Evolutionary conservation across 2,888 invertebrate genomes (phyloP).

Genomic region (Stegana nigrithorax): DNA sequence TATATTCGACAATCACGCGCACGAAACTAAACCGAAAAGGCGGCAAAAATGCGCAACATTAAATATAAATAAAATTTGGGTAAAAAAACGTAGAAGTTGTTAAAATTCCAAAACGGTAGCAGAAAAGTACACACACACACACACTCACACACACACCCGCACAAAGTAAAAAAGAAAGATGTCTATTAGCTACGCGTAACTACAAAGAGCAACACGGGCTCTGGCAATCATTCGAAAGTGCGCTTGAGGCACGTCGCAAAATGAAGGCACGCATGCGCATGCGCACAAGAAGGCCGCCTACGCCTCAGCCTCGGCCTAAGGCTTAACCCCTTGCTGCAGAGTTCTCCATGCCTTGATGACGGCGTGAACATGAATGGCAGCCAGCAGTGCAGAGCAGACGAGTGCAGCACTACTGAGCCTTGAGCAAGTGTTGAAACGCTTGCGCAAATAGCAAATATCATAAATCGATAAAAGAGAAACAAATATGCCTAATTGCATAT

Average conservation of each 20-base stretch:
- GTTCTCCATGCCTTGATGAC: neutral
- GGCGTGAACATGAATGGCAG: neutral
- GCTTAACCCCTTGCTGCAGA: neutral
- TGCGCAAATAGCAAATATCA: neutral
- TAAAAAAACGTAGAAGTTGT: slow-evolving; percentile 9
- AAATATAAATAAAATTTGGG: slow-evolving; percentile 15
- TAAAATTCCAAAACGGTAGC: slow-evolving; percentile 16
- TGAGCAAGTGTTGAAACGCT: slow-evolving; percentile 21
- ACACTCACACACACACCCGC: neutral
- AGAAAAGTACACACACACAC: neutral
- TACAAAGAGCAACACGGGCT: too few species aligned
- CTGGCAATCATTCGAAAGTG: too few species aligned
- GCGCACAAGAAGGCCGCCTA: neutral
- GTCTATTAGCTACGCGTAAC: too few species aligned
- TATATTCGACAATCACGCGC: neutral
- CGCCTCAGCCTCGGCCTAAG: neutral
- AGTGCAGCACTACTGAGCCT: neutral
- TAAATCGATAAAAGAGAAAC: neutral
- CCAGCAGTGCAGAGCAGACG: neutral
- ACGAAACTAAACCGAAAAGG: neutral
- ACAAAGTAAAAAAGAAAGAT: neutral
- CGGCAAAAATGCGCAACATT: slow-evolving; percentile 13
- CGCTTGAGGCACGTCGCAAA: slow-evolving; percentile 41
- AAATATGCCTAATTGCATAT: slow-evolving; percentile 16
- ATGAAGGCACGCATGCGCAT: slow-evolving; percentile 44